phyloP scores from a whole-genome alignment of 1,140 invertebrate species.

The Mesaphorura yosii region DNA sequence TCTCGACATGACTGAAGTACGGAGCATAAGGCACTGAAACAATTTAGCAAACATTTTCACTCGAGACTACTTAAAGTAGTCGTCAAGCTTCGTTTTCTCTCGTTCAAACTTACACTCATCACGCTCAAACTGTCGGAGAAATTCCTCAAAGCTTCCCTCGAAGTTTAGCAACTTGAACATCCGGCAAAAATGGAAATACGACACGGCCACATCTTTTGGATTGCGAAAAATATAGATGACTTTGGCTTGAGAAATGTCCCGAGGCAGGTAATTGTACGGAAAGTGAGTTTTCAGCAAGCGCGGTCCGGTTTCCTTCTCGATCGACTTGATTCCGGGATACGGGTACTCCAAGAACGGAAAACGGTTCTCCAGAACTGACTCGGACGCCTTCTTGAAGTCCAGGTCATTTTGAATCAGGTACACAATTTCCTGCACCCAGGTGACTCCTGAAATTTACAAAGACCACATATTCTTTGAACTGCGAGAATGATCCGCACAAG shows the following conservation, averaged over 20 bases:
- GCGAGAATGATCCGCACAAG: no score
- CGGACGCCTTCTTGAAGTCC: slow-evolving; percentile 36
- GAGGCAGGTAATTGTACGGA: slow-evolving; percentile 21
- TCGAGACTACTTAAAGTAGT: neutral
- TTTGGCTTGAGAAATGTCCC: slow-evolving; percentile 31
- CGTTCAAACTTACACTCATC: slow-evolving; percentile 36
- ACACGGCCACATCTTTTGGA: slow-evolving; percentile 40
- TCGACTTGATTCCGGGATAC: slow-evolving; percentile 34
- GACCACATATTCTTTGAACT: neutral
- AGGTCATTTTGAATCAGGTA: slow-evolving; percentile 38
- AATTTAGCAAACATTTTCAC: slow-evolving; percentile 1
- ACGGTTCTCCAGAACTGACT: slow-evolving; percentile 38
- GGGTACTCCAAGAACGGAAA: slow-evolving; percentile 45
- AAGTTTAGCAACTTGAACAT: slow-evolving; percentile 36
- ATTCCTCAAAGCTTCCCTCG: slow-evolving; percentile 37
- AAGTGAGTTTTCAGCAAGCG: slow-evolving; percentile 28
- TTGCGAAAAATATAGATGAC: slow-evolving; percentile 43
- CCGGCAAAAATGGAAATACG: slow-evolving; percentile 40
- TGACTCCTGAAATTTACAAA: slow-evolving; percentile 38
- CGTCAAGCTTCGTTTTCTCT: neutral
- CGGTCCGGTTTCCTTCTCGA: slow-evolving; percentile 6
- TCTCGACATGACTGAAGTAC: slow-evolving; percentile 43
- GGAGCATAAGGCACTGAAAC: slow-evolving; percentile 41
- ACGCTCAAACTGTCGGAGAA: slow-evolving; percentile 38
- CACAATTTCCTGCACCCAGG: slow-evolving; percentile 44